These are phyloP conservation scores for Corbicula japonica DNA, from an alignment of 2,888 invertebrate genomes.

Conservation along the genomic window DNA sequence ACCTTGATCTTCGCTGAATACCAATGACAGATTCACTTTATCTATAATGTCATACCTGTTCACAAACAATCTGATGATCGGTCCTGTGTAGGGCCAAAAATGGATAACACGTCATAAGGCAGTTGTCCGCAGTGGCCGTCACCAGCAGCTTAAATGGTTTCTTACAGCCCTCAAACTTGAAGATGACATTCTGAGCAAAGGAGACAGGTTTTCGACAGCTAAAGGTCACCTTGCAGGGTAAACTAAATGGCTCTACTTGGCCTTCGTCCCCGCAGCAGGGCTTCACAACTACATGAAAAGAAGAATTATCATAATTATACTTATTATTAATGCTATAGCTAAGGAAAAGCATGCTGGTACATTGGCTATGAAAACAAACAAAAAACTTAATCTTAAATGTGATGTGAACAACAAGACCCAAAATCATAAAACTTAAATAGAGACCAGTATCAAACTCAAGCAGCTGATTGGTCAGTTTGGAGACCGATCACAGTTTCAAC, in stretches of 20 bases:
- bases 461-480: too few relatives aligned
- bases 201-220: conserved; percentile 83
- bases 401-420: too few relatives aligned
- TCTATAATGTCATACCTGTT: conserved; percentile 79
- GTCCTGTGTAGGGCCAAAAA: conserved; percentile 85
- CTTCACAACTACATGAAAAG: conserved; percentile 72
- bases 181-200: conserved; percentile 79
- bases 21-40: too few relatives aligned
- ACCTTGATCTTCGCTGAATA: too few relatives aligned
- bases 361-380: too few relatives aligned
- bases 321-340: too few relatives aligned
- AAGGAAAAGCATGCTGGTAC: too few relatives aligned
- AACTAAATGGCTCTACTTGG: conserved; percentile 78
- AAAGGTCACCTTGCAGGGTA: conserved; percentile 82
- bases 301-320: neutral
- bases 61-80: conserved; percentile 86
- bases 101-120: conserved; percentile 85
- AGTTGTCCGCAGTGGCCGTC: conserved; percentile 86
- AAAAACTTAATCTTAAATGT: too few relatives aligned
- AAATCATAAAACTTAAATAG: too few relatives aligned
- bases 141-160: conserved; percentile 81
- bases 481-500: too few relatives aligned
- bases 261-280: conserved; percentile 79
- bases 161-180: conserved; percentile 79
- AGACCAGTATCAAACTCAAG: too few relatives aligned